Evolutionary conservation across 2,888 invertebrate genomes (phyloP).

Genomic region (Hirtodrosophila trivittata): DNA sequence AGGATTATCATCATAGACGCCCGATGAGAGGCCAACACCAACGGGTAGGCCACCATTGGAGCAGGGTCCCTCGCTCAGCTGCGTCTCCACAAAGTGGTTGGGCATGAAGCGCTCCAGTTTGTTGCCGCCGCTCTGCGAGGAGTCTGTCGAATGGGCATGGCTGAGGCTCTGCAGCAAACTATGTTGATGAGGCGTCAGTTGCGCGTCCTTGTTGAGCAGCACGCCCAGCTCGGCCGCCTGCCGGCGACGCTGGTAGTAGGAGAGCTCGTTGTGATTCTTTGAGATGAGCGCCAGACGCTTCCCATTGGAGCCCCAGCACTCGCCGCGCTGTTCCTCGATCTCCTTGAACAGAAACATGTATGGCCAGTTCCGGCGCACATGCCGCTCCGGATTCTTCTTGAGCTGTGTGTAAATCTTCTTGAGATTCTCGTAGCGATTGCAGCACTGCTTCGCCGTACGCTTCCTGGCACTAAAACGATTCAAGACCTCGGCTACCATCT

Average conservation of each 20-base stretch:
- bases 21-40: conserved; percentile 20
- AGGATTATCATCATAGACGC: conserved; percentile 64
- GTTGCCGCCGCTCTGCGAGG: conserved; percentile 77
- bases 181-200: conserved; percentile 70
- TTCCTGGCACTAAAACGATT: conserved; percentile 83
- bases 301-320: conserved; percentile 83
- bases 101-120: conserved; percentile 82
- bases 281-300: conserved; percentile 81
- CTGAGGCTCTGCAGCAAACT: conserved; percentile 73
- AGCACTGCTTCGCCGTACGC: conserved; percentile 83
- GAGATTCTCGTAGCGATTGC: conserved; percentile 83
- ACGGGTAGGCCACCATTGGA: conserved; percentile 33
- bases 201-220: conserved; percentile 77
- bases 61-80: conserved; percentile 72
- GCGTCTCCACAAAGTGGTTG: conserved; percentile 83
- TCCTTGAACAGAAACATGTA: conserved; percentile 83
- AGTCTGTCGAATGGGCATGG: conserved; percentile 78
- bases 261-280: conserved; percentile 82
- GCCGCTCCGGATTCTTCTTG: conserved; percentile 83
- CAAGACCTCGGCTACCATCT: conserved; percentile 83
- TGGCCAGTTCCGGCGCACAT: conserved; percentile 83
- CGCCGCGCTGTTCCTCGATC: conserved; percentile 83
- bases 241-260: conserved; percentile 82
- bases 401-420: conserved; percentile 84
- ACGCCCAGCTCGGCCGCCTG: conserved; percentile 82